Evolutionary conservation across 2,113 vertebrate genomes (phyloP).

Genomic region (Apodemus speciosus): DNA sequence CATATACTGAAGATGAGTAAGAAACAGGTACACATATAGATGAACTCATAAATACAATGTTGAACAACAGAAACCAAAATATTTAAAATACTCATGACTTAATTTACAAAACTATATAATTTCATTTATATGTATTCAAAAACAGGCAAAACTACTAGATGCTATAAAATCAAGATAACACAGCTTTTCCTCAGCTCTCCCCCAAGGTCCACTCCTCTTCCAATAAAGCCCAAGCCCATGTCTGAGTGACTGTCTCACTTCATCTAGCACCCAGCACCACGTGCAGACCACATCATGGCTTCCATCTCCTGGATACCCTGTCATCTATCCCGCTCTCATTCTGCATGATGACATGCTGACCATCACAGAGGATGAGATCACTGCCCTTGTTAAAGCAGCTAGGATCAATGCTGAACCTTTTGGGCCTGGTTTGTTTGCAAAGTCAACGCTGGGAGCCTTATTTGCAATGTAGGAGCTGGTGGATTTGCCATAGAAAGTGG

Average conservation of each 20-base stretch:
- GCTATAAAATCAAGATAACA: slow-evolving; percentile 38
- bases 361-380: background rate
- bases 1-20: slow-evolving; percentile 38
- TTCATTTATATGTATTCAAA: slow-evolving; percentile 10
- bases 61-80: slow-evolving; percentile 32
- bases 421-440: background rate
- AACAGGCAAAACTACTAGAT: slow-evolving; percentile 27
- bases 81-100: slow-evolving; percentile 1
- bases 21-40: background rate
- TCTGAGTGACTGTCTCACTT: background rate
- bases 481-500: background rate
- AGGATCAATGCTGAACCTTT: background rate
- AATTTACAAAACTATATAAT: background rate
- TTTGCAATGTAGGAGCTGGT: background rate
- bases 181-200: background rate
- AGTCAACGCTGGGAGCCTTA: background rate
- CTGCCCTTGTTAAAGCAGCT: background rate
- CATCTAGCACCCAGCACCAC: background rate
- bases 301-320: background rate
- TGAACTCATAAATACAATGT: slow-evolving; percentile 34
- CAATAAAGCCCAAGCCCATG: background rate
- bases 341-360: background rate
- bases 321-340: background rate
- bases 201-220: background rate
- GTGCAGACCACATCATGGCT: background rate